phyloP scores from a whole-genome alignment of 2,113 vertebrate genomes.

The rat (Rattus norvegicus) region GRCr8 NC_086037.1:32644001-32644500 shows the following conservation, averaged over 20 bases:
- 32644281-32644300: conserved; percentile 76
- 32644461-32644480: conserved; percentile 16
- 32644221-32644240: conserved; percentile 72
- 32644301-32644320: conserved; percentile 30
- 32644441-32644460: conserved; percentile 14
- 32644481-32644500: not conserved
- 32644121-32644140: conserved; percentile 86
- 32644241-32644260: conserved; percentile 78
- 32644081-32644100: conserved; percentile 80
- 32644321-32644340: conserved; percentile 52
- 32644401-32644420: conserved; percentile 43
- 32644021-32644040: conserved; percentile 23
- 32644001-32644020: conserved; percentile 60
- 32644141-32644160: conserved; percentile 83
- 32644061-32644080: conserved; percentile 80
- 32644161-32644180: conserved; percentile 84
- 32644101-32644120: conserved; percentile 85
- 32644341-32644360: not conserved
- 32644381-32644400: conserved; percentile 52
- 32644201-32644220: conserved; percentile 84
- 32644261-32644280: conserved; percentile 76
- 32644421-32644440: conserved; percentile 51
- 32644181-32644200: conserved; percentile 84
- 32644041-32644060: conserved; percentile 64
- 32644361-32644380: conserved; percentile 63